phyloP scores from a whole-genome alignment of 1,140 invertebrate genomes.

The Steinernema feltiae region DNA sequence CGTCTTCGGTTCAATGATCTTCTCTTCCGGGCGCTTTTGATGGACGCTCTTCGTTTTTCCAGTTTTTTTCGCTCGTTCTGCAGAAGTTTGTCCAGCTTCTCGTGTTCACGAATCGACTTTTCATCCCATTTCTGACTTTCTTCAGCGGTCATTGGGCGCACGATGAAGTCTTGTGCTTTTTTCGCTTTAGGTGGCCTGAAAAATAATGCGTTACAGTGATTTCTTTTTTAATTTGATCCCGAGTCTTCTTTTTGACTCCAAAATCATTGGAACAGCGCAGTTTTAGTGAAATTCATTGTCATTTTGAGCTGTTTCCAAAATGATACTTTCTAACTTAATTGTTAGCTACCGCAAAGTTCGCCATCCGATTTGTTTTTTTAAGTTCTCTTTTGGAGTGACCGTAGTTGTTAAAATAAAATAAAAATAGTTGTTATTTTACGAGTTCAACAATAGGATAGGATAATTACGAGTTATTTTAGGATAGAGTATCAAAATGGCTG shows the following conservation, averaged over 20 bases:
- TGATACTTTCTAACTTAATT: too few relatives aligned
- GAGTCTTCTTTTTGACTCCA: not conserved
- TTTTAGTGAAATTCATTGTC: too few relatives aligned
- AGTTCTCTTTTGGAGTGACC: too few relatives aligned
- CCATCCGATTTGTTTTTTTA: too few relatives aligned
- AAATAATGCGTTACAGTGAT: not conserved
- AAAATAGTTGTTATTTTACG: not conserved
- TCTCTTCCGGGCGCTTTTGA: not conserved
- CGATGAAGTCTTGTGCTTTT: not conserved
- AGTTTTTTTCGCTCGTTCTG: slow-evolving; percentile 37
- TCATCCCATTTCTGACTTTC: slow-evolving; percentile 34
- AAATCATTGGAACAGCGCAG: too few relatives aligned
- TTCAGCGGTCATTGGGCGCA: slow-evolving; percentile 31
- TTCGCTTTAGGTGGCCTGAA: not conserved
- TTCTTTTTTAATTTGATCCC: too few relatives aligned
- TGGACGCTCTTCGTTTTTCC: slow-evolving; percentile 12
- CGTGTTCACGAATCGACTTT: slow-evolving; percentile 35
- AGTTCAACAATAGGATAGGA: too few relatives aligned
- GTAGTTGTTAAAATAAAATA: not conserved
- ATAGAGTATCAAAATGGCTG: too few relatives aligned
- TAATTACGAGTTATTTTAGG: too few relatives aligned
- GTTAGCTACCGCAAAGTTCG: too few relatives aligned
- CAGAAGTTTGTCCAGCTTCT: slow-evolving; percentile 37
- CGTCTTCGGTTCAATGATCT: not conserved
- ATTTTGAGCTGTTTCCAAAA: too few relatives aligned